phyloP scores from a whole-genome alignment of 2,888 invertebrate genomes.

The Pteria penguin region DNA sequence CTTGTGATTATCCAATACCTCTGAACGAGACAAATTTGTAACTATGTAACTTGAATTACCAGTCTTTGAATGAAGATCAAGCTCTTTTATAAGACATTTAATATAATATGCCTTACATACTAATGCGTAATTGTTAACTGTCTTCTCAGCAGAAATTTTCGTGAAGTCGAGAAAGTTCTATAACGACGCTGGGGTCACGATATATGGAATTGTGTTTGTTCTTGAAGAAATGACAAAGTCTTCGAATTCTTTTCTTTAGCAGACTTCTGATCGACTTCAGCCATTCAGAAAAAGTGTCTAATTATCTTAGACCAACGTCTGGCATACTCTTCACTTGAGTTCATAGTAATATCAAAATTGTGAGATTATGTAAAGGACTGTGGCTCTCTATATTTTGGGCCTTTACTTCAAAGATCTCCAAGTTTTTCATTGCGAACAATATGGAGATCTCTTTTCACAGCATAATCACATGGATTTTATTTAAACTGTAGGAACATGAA shows the following conservation, averaged over 20 bases:
- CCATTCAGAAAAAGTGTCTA: not conserved
- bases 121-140: not conserved
- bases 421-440: not conserved
- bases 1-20: not conserved
- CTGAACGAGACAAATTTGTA: not conserved
- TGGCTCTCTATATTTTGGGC: not conserved
- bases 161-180: not conserved
- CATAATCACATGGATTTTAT: not conserved
- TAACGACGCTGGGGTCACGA: not conserved
- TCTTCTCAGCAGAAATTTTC: not conserved
- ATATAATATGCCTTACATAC: not conserved
- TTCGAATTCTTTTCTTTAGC: not conserved
- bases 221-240: not conserved
- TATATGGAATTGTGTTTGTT: not conserved
- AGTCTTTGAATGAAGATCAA: not conserved
- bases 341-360: not conserved
- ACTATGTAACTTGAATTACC: not conserved
- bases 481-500: not conserved
- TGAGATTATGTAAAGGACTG: not conserved
- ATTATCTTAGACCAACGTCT: not conserved
- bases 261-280: not conserved
- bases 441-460: not conserved
- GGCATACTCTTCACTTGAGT: not conserved
- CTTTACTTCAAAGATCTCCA: not conserved
- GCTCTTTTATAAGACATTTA: not conserved